Conservation (phyloP, 2,113 vertebrate genomes). For the Lichenostomus cassidix region DNA sequence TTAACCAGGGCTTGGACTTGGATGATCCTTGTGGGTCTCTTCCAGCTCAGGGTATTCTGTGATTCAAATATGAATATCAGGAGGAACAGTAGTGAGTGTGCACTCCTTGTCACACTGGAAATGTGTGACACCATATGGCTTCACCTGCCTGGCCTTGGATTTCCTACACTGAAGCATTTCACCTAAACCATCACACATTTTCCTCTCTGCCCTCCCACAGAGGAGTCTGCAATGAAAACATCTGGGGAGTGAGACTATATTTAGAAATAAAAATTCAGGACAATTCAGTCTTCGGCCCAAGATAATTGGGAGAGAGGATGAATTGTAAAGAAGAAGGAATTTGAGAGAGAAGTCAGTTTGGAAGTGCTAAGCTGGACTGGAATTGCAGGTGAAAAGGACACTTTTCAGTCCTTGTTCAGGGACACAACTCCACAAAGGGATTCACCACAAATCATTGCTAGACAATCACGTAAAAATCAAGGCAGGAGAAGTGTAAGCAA, state of each 20-base stretch:
- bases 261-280: not conserved
- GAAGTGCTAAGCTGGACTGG: not conserved
- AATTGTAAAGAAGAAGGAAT: not conserved
- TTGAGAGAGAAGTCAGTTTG: not conserved
- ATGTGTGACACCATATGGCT: too few species aligned
- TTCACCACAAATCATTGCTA: not conserved
- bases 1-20: not conserved
- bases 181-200: fast-evolving
- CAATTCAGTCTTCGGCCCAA: not conserved
- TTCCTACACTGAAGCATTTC: not conserved
- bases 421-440: not conserved
- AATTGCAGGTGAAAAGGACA: not conserved
- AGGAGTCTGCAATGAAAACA: not conserved
- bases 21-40: not conserved
- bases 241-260: not conserved
- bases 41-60: not conserved
- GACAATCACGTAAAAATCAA: not conserved
- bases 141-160: not conserved
- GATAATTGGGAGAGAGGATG: not conserved
- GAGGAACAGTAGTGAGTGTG: not conserved
- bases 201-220: not conserved
- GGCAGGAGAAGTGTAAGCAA: not conserved
- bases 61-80: not conserved
- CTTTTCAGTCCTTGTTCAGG: not conserved
- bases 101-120: not conserved